Evolutionary conservation across 1,140 invertebrate species (phyloP), one percentile per base, ranked within the genome.

Genomic region (Drosophila auraria): DNA sequence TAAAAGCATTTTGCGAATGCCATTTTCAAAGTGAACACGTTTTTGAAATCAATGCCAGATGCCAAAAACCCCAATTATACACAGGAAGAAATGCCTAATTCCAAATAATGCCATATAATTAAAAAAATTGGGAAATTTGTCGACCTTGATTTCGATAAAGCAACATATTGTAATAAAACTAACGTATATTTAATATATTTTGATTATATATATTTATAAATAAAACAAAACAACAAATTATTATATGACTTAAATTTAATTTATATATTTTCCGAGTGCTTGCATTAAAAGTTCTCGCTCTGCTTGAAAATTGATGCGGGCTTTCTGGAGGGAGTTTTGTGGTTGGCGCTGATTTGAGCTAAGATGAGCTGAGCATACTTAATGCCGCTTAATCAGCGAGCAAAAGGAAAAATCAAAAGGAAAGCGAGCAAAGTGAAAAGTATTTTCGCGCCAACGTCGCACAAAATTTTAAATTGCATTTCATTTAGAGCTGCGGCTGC

Each of bases 401-500:
- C n/a, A 49, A 61, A 53, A 79, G 40, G 51, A 36, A 65, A 58
- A 78, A 27, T 14, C 14, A 12, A 17, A 3, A 15, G 17, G 11
- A 23, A 15, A n/a, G 51, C 17, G 45, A 50, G 20, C 3, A 3
- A 54, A 54, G 33, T 17, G 30, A 38, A 69, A 71, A 69, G 50
- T 47, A 69, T 57, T 72, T 79, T 72, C 47, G 5, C 66, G 83
- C 71, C 30, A 83, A 58, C 84, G 62, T 61, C 38, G 78, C 84
- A 87, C 50, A 83, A 80, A 78, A 80, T 83, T 78, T 62, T 40
- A 87, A 83, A 87, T 89, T 83, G 83, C 77, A 78, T 81, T 89
- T 78, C 23, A 60, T 79, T 82, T 82, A 63, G 50, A 60, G 51
- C 65, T 77, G 68, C 68, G 12, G 20, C 70, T 70, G 71, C 71